A percentile compares a stretch with the other conserved stretches of the same genome.
Conservation (phyloP, 2,888 invertebrate species). For the Drosophila eohydei region DNA sequence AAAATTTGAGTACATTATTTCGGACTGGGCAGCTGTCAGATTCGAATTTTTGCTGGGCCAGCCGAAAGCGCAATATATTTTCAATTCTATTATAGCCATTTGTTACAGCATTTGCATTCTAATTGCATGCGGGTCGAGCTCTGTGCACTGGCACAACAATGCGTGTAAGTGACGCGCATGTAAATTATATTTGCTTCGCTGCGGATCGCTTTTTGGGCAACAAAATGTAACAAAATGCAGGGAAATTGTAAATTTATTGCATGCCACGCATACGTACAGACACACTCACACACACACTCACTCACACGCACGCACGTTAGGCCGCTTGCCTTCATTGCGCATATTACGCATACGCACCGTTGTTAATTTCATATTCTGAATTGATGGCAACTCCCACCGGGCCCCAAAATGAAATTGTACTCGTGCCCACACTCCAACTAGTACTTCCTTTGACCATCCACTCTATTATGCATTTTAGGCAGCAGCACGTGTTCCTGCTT, state of each 20-base stretch:
- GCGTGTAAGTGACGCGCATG: slow-evolving; percentile 71
- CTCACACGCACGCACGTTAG: not conserved
- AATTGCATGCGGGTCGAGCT: slow-evolving; percentile 26
- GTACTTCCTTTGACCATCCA: slow-evolving; percentile 31
- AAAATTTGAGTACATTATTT: slow-evolving; percentile 38
- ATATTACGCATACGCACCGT: slow-evolving; percentile 74
- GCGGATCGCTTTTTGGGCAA: slow-evolving; percentile 26
- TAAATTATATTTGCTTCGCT: slow-evolving; percentile 68
- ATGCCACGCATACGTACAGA: slow-evolving; percentile 8
- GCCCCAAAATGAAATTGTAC: slow-evolving; percentile 54
- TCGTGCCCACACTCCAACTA: slow-evolving; percentile 8
- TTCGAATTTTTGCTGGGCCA: slow-evolving; percentile 2
- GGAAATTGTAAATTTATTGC: slow-evolving; percentile 76
- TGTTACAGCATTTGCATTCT: slow-evolving; percentile 41
- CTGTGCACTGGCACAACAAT: slow-evolving; percentile 33
- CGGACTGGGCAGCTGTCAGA: slow-evolving; percentile 6
- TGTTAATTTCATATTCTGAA: slow-evolving; percentile 76
- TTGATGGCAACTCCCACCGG: slow-evolving; percentile 32
- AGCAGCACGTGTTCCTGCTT: slow-evolving; percentile 20
- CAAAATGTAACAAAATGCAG: slow-evolving; percentile 36
- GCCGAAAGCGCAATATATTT: slow-evolving; percentile 35
- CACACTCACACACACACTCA: not conserved
- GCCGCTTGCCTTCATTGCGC: slow-evolving; percentile 22
- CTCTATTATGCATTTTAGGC: slow-evolving; percentile 64
- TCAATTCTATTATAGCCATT: slow-evolving; percentile 30